Evolutionary conservation across 2,797 vertebrate species (phyloP).

Genomic region (Sandelia bainsii): DNA sequence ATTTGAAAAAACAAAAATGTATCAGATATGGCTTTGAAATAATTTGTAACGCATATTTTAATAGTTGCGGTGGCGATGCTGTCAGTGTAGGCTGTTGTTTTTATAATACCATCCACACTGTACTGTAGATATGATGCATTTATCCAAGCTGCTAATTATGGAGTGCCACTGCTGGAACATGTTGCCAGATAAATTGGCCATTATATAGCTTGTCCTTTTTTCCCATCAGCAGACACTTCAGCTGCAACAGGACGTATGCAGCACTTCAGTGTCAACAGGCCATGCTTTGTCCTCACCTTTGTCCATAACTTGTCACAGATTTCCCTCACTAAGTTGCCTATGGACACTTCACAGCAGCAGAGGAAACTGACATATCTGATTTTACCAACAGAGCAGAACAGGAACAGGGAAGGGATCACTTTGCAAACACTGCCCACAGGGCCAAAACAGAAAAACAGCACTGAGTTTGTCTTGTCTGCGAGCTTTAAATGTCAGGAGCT

Average conservation of each 20-base stretch:
- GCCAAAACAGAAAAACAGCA: slow-evolving; percentile 43
- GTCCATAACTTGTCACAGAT: slow-evolving; percentile 48
- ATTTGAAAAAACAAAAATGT: background rate
- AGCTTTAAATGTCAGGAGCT: slow-evolving; percentile 68
- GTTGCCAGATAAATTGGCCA: slow-evolving; percentile 35
- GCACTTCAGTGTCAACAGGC: slow-evolving; percentile 51
- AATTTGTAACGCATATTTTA: slow-evolving; percentile 5
- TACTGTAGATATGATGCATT: slow-evolving; percentile 40
- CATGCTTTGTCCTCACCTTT: slow-evolving; percentile 50
- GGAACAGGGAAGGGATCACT: slow-evolving; percentile 47
- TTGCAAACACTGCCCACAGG: slow-evolving; percentile 56
- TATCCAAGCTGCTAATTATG: slow-evolving; percentile 50
- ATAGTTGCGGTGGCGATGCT: background rate
- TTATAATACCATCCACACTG: slow-evolving; percentile 56
- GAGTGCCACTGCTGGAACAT: slow-evolving; percentile 31
- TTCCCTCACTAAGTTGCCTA: slow-evolving; percentile 27
- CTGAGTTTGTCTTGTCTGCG: slow-evolving; percentile 59
- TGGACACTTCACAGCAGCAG: slow-evolving; percentile 28
- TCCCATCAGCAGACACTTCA: slow-evolving; percentile 43
- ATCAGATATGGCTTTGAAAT: slow-evolving; percentile 7
- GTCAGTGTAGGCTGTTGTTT: slow-evolving; percentile 31
- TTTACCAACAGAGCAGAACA: slow-evolving; percentile 55
- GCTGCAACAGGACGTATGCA: slow-evolving; percentile 43
- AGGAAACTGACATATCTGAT: slow-evolving; percentile 46
- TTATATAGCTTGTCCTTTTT: slow-evolving; percentile 35